Percentiles rank a stretch among this genome's conserved stretches.
These are phyloP conservation scores for Azorinus chamasolen DNA, from an alignment of 2,888 invertebrate genomes.

Conservation along the genomic window DNA sequence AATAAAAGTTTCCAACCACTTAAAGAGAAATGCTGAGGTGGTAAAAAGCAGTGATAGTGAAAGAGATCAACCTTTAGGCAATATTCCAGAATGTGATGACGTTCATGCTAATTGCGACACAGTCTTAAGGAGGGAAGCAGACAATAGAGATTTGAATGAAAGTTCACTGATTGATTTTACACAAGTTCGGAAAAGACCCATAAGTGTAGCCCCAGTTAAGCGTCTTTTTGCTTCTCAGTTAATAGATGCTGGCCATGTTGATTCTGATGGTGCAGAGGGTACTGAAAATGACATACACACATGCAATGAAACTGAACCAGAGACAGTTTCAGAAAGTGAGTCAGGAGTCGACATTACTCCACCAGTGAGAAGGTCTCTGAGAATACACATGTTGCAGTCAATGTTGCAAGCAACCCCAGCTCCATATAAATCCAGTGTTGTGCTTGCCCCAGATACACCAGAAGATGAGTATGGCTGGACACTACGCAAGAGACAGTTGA, in stretches of 20 bases:
- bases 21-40: too few relatives aligned
- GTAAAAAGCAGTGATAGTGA: too few relatives aligned
- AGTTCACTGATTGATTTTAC: conserved; percentile 26
- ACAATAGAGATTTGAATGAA: neutral
- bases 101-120: too few relatives aligned
- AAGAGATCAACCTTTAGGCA: too few relatives aligned
- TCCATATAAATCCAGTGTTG: conserved; percentile 15
- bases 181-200: conserved; percentile 5
- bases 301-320: conserved; percentile 1
- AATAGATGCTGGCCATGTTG: too few relatives aligned
- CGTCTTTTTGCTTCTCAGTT: conserved; percentile 50
- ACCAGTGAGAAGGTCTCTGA: conserved; percentile 16
- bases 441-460: conserved; percentile 74
- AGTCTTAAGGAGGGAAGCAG: too few relatives aligned
- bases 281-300: too few relatives aligned
- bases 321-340: conserved; percentile 21
- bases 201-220: conserved; percentile 51
- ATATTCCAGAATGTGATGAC: too few relatives aligned
- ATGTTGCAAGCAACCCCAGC: conserved; percentile 20
- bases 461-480: conserved; percentile 70
- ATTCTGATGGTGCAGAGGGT: too few relatives aligned
- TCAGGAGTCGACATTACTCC: conserved; percentile 8
- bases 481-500: conserved; percentile 7
- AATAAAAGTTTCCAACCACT: too few relatives aligned
- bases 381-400: conserved; percentile 31